Evolutionary conservation across 2,113 vertebrate genomes (phyloP).

Genomic region (Gopherus evgoodei): DNA sequence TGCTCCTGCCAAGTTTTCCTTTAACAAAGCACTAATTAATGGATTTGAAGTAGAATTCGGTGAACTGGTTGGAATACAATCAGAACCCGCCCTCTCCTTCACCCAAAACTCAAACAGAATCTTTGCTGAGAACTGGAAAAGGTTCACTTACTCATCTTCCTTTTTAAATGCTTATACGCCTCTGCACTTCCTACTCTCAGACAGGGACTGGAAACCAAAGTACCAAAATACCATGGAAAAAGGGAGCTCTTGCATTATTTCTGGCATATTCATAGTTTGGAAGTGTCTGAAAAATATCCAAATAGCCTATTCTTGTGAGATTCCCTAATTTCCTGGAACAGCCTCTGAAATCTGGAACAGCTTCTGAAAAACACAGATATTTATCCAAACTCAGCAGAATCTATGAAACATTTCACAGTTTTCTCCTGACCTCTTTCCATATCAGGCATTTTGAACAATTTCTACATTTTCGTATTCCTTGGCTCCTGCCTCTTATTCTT

Average conservation of each 20-base stretch:
- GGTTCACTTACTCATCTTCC: background rate
- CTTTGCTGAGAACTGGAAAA: background rate
- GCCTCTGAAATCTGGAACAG: background rate
- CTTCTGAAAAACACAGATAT: background rate
- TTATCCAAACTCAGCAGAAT: background rate
- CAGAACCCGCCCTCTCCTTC: background rate
- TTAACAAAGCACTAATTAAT: background rate
- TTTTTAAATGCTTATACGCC: background rate
- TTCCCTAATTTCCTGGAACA: slow-evolving; percentile 23
- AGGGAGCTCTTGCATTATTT: slow-evolving; percentile 35
- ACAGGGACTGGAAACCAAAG: background rate
- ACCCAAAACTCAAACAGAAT: background rate
- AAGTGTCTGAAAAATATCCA: slow-evolving; percentile 18
- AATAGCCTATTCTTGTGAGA: background rate
- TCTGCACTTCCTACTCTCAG: slow-evolving; percentile 1
- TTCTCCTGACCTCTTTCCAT: background rate
- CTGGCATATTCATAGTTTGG: slow-evolving; percentile 21
- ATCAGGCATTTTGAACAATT: background rate
- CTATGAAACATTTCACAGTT: background rate
- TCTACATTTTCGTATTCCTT: background rate
- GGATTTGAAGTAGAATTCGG: background rate
- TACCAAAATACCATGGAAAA: slow-evolving; percentile 18
- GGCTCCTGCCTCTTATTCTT: background rate
- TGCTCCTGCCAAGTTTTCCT: background rate
- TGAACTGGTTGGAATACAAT: background rate